Evolutionary conservation across 2,888 invertebrate species (phyloP), one percentile per base, ranked within the genome.

Genomic region (Desoria tigrina): DNA sequence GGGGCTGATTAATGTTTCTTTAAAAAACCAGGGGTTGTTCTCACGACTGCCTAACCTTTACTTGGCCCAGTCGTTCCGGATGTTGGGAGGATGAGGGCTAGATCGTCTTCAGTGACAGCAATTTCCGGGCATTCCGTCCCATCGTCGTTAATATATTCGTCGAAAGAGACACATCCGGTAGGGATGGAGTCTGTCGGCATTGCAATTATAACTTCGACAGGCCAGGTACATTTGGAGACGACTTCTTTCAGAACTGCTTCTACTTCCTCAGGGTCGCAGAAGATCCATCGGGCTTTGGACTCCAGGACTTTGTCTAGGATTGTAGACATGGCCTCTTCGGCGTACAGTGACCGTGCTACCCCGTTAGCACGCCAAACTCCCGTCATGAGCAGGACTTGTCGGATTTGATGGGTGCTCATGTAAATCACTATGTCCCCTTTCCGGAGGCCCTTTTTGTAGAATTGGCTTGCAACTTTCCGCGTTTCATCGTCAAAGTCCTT

Each of bases 401-500:
- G 66, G 28, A 69, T 57, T 37, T 73, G 51, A 49, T 71, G 66
- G 49, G 42, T 57, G 11, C 63, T 66, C 72, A 75, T 69, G 61
- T 68, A 73, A 32, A 75, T 59, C 1, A 69, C 66, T 23, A 69
- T 63, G 58, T 75, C 75, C 2, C 69, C 70, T 45, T 71, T 71
- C 18, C 72, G 56, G 55, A 75, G 63, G 11, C 75, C 73, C 6
- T 64, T 66, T 32, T 73, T 75, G 63, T 69, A 67, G 4, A 75
- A 64, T 14, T 61, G 64, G 67, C 73, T 72, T 2, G 71, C 73
- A 28, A 71, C 59, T 59, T 55, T 64, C 26, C 61, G n/a, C 0
- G 72, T 70, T 60, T 68, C 65, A 2, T 65, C 61, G 23, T 68
- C 73, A 69, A 88, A 82, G 58, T 83, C 77, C 54, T 77, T 79